Evolutionary conservation across 2,888 invertebrate genomes (phyloP), one percentile per base, ranked within the genome.

Genomic region (Sinohyriopsis cumingii): DNA sequence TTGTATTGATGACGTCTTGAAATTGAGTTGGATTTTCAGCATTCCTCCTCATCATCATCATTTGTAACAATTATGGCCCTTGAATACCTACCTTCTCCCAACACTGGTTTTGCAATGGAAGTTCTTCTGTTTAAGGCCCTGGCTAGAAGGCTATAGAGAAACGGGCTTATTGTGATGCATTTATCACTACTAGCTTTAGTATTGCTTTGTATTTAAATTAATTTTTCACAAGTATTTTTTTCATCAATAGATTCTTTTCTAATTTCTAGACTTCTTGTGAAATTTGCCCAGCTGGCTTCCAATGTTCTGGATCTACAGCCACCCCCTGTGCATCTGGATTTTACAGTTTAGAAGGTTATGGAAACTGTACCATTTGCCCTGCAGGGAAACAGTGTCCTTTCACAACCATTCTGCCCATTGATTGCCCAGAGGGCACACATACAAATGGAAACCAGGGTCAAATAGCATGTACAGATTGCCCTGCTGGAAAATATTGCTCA

Each of bases 261-360:
- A 61, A 19, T 45, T 45, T 45, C 15, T 15, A 45, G 45, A 72
- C 81, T 15, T 65, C 71, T 19, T 86, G 86, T 69, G 63, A 68
- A 12, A 60, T 67, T 18, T 87, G 87, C 64, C 82, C 86, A 7
- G 82, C 86, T 4, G 87, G 87, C 0, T 72, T 66, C 15, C 82
- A 81, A 62, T 87, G 87, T 76, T 71, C 79, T 18, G 71, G 75
- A 22, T 67, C 67, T 53, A 69, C 68, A 15, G 75, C 80, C 5
- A 73, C 77, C 28, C 67, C 71, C 3, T 86, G 88, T 72, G 33
- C 22, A 33, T 71, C 78, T 45, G 88, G 88, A 0, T 76, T 73
- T 22, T 87, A 84, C 79, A 87, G 87, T 69, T 65, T 84, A 18
- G 74, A 73, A 12, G 87, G 84, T 4, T 77, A 82, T n/a, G 76